Evolutionary conservation across 2,797 vertebrate species (phyloP).

Genomic region (Oceanodroma leucorhoa): DNA sequence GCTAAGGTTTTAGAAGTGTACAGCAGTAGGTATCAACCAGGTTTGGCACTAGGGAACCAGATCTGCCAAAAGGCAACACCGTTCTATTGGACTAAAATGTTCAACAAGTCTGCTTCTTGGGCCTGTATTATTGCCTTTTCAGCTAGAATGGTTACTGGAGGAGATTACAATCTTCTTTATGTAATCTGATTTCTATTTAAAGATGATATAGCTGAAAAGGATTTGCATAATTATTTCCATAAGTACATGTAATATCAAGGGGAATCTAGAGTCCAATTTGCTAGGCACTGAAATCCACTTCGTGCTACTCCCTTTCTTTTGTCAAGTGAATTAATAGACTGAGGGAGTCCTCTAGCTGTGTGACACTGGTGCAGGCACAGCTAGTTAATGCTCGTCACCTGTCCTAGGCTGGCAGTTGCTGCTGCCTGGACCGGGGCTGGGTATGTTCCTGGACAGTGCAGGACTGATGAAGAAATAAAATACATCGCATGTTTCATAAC

Average conservation of each 20-base stretch:
- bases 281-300: constrained; percentile 56
- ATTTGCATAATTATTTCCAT: constrained; percentile 78
- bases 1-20: neutral
- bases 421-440: neutral
- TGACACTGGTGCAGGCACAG: constrained; percentile 21
- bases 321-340: constrained; percentile 59
- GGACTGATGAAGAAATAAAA: constrained; percentile 26
- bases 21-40: neutral
- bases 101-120: constrained; percentile 68
- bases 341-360: constrained; percentile 65
- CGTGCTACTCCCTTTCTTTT: constrained; percentile 20
- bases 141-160: constrained; percentile 53
- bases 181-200: constrained; percentile 75
- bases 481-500: neutral
- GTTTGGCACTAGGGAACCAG: neutral
- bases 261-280: constrained; percentile 62
- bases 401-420: neutral
- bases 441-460: neutral
- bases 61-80: constrained; percentile 9
- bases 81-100: constrained; percentile 43
- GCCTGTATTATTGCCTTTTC: constrained; percentile 46
- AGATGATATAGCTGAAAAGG: constrained; percentile 71
- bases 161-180: constrained; percentile 71
- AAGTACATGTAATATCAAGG: constrained; percentile 67
- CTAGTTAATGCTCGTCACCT: neutral